Evolutionary conservation across 2,888 invertebrate genomes (phyloP).

Genomic region (Caenorhabditis becei): DNA sequence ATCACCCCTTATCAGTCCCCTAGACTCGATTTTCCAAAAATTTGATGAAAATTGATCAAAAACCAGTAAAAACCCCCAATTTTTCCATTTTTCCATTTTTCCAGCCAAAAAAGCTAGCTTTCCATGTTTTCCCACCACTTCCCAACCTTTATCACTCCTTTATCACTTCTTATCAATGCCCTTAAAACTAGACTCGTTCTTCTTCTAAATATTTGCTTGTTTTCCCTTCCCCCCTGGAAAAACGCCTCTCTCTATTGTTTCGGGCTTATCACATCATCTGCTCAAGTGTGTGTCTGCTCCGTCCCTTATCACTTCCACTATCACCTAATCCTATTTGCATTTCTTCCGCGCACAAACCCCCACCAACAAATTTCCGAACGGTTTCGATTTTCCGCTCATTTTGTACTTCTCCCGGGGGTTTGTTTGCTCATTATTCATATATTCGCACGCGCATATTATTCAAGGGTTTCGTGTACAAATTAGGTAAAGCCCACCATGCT

Average conservation of each 20-base stretch:
- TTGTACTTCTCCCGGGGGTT: not conserved
- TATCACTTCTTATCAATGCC: not conserved
- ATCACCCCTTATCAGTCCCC: too few relatives aligned
- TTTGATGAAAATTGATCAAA: too few relatives aligned
- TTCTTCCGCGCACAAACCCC: not conserved
- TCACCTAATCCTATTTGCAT: constrained; percentile 12
- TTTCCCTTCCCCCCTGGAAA: not conserved
- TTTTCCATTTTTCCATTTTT: too few relatives aligned
- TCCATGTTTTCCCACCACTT: too few relatives aligned
- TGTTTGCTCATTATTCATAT: constrained; percentile 4
- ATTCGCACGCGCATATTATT: not conserved
- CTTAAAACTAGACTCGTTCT: too few relatives aligned
- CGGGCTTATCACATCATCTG: not conserved
- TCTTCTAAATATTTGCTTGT: not conserved
- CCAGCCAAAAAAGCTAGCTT: too few relatives aligned
- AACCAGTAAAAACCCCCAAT: too few relatives aligned
- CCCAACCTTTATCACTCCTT: too few relatives aligned
- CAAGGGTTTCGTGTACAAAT: too few relatives aligned
- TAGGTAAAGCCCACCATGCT: too few relatives aligned
- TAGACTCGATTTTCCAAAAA: too few relatives aligned
- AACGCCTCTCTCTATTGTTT: not conserved
- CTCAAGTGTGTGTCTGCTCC: not conserved
- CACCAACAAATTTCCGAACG: not conserved
- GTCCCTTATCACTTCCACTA: not conserved
- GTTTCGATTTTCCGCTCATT: not conserved